Percentiles rank a stretch among this genome's conserved stretches.
Evolutionary conservation across 2,888 invertebrate species (phyloP).

Genomic region (Automeris io): DNA sequence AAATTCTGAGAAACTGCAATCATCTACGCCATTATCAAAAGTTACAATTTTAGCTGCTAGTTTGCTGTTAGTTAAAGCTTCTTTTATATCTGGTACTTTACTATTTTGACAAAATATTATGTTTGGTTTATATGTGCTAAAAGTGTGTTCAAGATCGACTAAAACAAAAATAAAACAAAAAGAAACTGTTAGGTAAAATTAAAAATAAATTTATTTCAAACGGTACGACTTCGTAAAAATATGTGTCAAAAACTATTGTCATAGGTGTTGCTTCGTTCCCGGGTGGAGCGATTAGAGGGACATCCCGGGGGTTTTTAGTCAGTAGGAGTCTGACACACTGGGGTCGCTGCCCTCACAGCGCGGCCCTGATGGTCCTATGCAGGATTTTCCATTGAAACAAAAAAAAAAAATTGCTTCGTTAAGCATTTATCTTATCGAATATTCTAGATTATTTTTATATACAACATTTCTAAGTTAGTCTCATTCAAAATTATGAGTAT

Average conservation of each 20-base stretch:
- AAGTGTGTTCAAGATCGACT: background rate
- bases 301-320: no score
- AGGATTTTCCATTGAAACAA: no score
- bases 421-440: background rate
- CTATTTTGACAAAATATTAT: constrained; percentile 6
- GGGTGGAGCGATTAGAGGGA: no score
- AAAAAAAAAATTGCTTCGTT: background rate
- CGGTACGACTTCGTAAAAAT: background rate
- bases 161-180: background rate
- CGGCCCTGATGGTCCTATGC: no score
- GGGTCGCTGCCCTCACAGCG: no score
- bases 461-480: no score
- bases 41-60: background rate
- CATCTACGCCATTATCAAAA: constrained; percentile 19
- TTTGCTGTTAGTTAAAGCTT: background rate
- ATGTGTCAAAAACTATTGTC: background rate
- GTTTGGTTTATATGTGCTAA: background rate
- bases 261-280: background rate
- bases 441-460: no score
- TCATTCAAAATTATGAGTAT: no score
- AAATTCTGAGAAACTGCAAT: constrained; percentile 29
- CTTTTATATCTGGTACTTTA: background rate
- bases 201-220: background rate
- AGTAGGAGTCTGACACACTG: no score
- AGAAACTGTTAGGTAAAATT: background rate